Evolutionary conservation across 2,113 vertebrate species (phyloP), one percentile per base, ranked within the genome.

Genomic region (Polypterus senegalus): DNA sequence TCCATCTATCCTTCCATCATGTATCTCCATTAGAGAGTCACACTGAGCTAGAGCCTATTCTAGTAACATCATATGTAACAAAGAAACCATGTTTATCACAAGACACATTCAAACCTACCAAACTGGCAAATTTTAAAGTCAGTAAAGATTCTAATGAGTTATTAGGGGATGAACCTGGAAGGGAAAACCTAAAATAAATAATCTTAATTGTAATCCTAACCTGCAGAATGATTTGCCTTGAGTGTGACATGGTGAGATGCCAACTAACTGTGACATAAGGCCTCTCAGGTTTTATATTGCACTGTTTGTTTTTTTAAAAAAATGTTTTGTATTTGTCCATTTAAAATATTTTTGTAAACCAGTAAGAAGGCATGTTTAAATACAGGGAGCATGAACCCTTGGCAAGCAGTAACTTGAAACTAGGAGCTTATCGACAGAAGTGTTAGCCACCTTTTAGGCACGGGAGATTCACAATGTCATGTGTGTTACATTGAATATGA

Each of bases 71-170:
- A 27, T 27, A 27, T 27, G 27, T 27, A 27, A 27, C 27, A 27
- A 27, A 27, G 27, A 27, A 27, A 27, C 27, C 27, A 27, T 27
- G 27, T 27, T 27, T 27, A 27, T 27, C 27, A 27, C 2, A 27
- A 27, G 27, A 27, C 27, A 61, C 69, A 70, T 48, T 65, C 60
- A 72, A 63, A 63, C 73, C 68, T 1, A 0, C 67, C 78, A 69
- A 73, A 64, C 69, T 70, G n/a, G 70, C 72, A 87, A 87, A 84
- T 83, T 86, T 84, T 86, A 68, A 71, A 67, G 65, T 27, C 27
- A 27, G 27, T 27, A 27, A 27, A 27, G 63, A 71, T 70, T 68
- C 66, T 49, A 6, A 67, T 60, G 66, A 58, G 60, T 7, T 63
- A 61, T 57, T 66, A 57, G 9, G 54, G 45, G 46, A 58, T 58